Evolutionary conservation across 2,888 invertebrate species (phyloP).

Genomic region (Drosophila vallismaia): DNA sequence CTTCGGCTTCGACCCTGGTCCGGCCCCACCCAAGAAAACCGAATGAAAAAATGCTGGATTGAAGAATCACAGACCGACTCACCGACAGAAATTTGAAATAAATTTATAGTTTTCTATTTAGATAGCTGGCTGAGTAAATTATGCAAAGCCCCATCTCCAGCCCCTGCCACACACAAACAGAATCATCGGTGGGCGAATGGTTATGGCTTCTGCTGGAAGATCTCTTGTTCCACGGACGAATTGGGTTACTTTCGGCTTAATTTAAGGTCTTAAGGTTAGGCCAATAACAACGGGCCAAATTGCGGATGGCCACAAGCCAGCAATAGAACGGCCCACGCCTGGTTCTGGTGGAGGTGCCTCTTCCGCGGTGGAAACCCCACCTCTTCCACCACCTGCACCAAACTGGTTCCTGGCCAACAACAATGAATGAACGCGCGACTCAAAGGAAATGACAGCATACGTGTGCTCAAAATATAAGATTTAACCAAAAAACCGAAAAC

Average conservation of each 20-base stretch:
- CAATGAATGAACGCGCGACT: slow-evolving; percentile 40
- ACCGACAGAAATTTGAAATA: slow-evolving; percentile 38
- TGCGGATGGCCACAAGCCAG: slow-evolving; percentile 45
- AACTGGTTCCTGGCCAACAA: slow-evolving; percentile 59
- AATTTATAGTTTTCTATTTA: slow-evolving; percentile 71
- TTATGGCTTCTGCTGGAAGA: slow-evolving; percentile 30
- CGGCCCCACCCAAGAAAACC: slow-evolving; percentile 33
- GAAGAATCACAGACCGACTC: slow-evolving; percentile 12
- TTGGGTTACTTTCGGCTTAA: slow-evolving; percentile 80
- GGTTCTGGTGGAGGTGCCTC: slow-evolving; percentile 15
- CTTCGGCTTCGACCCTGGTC: slow-evolving; percentile 1
- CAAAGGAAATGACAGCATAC: slow-evolving; percentile 70
- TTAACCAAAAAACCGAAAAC: slow-evolving; percentile 17
- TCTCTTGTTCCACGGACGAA: slow-evolving; percentile 56
- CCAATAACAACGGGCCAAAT: slow-evolving; percentile 43
- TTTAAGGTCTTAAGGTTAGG: slow-evolving; percentile 71
- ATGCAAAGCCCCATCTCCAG: slow-evolving; percentile 53
- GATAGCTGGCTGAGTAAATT: slow-evolving; percentile 54
- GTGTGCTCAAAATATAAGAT: slow-evolving; percentile 55
- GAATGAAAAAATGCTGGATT: slow-evolving; percentile 9
- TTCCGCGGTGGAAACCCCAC: slow-evolving; percentile 4
- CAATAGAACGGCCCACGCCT: slow-evolving; percentile 67
- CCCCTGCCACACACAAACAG: slow-evolving; percentile 31
- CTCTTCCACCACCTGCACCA: slow-evolving; percentile 27
- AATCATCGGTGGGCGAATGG: slow-evolving; percentile 35